Evolutionary conservation across 2,888 invertebrate genomes (phyloP).

Genomic region (Lapara coniferarum): DNA sequence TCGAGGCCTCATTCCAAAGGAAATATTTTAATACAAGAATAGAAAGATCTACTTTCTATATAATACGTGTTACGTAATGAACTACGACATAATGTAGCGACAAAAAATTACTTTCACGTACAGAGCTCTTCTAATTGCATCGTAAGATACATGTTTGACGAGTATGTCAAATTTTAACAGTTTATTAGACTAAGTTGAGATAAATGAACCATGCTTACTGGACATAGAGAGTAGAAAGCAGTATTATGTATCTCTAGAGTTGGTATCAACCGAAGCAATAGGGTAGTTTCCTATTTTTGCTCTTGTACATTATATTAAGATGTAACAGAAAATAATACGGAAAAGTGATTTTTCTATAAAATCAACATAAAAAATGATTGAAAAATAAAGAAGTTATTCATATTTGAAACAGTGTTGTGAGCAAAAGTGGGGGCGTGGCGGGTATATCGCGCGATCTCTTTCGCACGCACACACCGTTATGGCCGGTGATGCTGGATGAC

Average conservation of each 20-base stretch:
- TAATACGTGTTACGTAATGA: constrained; percentile 3
- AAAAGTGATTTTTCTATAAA: no score
- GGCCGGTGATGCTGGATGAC: no score
- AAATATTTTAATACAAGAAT: constrained; percentile 11
- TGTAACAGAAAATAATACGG: no score
- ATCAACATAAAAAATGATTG: no score
- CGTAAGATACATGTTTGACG: constrained; percentile 36
- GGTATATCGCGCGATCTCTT: no score
- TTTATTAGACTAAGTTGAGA: constrained; percentile 24
- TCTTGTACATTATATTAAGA: no score
- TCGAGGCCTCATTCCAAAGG: not conserved
- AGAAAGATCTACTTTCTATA: constrained; percentile 30
- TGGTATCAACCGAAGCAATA: not conserved
- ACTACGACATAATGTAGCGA: constrained; percentile 21
- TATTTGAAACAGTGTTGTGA: no score
- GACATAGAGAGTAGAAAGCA: constrained; percentile 28
- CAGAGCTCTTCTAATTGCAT: constrained; percentile 33
- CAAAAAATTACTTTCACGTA: constrained; percentile 31
- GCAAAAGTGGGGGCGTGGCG: no score
- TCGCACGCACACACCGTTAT: no score
- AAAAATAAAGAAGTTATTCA: no score
- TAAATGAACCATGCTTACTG: constrained; percentile 24
- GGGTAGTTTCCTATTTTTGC: no score
- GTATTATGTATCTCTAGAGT: constrained; percentile 3
- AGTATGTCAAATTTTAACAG: constrained; percentile 29